Evolutionary conservation across 1,140 invertebrate species (phyloP).

Genomic region (Cydia fagiglandana): DNA sequence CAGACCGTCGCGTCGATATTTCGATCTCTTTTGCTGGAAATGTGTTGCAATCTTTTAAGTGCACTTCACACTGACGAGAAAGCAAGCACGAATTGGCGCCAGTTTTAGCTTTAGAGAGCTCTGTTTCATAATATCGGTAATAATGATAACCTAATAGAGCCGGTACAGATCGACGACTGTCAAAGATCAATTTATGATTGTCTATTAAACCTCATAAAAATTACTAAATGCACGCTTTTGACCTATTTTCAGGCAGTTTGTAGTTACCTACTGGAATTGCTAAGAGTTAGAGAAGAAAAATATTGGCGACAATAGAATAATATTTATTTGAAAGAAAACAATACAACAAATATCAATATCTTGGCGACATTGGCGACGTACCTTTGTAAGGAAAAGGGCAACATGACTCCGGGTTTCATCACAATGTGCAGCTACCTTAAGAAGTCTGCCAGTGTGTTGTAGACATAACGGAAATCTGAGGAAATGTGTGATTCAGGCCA

Average conservation of each 20-base stretch:
- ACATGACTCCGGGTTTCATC: neutral
- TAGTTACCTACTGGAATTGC: too few relatives aligned
- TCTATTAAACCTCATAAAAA: too few relatives aligned
- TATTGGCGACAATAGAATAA: too few relatives aligned
- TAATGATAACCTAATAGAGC: too few relatives aligned
- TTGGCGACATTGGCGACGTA: neutral
- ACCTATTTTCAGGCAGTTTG: too few relatives aligned
- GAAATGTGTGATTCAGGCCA: neutral
- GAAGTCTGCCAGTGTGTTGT: neutral
- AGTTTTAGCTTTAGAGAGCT: neutral
- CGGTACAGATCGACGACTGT: too few relatives aligned
- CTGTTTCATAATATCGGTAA: neutral
- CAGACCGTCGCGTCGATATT: slow-evolving; percentile 7
- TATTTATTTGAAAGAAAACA: too few relatives aligned
- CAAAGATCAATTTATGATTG: too few relatives aligned
- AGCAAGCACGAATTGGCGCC: neutral
- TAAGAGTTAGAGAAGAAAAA: too few relatives aligned
- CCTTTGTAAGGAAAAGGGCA: neutral
- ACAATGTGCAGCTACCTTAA: neutral
- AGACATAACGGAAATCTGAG: slow-evolving; percentile 34
- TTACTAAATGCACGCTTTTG: too few relatives aligned
- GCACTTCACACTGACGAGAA: neutral
- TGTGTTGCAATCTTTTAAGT: slow-evolving; percentile 3
- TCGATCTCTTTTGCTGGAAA: slow-evolving; percentile 17
- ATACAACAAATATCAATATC: too few relatives aligned